Evolutionary conservation across 2,888 invertebrate species (phyloP).

Genomic region (Athripsodes cinereus): DNA sequence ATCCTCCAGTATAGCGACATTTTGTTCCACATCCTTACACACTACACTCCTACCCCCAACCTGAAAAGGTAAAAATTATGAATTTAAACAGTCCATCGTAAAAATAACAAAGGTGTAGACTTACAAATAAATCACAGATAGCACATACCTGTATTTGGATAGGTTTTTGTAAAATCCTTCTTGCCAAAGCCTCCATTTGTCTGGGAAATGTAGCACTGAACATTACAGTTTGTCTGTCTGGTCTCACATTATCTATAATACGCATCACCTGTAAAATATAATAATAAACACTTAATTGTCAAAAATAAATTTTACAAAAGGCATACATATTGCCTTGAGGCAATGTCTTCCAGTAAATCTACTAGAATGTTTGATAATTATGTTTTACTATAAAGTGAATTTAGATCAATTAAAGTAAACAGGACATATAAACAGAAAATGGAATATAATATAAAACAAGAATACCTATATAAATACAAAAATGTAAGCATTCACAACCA

Average conservation of each 20-base stretch:
- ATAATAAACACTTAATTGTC: background rate
- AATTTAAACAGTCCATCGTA: background rate
- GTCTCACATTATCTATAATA: conserved; percentile 94
- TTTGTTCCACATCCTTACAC: conserved; percentile 95
- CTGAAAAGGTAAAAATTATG: conserved; percentile 32
- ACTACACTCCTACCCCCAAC: conserved; percentile 96
- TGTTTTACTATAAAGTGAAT: too few species aligned
- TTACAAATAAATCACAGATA: background rate
- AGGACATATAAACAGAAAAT: too few species aligned
- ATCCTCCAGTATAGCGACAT: conserved; percentile 89
- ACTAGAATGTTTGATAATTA: too few species aligned
- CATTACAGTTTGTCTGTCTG: conserved; percentile 96
- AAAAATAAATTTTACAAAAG: background rate
- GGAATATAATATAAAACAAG: too few species aligned
- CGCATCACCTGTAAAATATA: conserved; percentile 69
- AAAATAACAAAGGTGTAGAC: too few species aligned
- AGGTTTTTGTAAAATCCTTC: conserved; percentile 88
- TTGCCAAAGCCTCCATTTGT: conserved; percentile 97
- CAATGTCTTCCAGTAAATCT: too few species aligned
- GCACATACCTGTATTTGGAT: conserved; percentile 77
- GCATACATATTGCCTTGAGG: too few species aligned
- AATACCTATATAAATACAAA: too few species aligned
- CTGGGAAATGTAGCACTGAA: conserved; percentile 99
- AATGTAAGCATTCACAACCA: too few species aligned
- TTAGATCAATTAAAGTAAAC: too few species aligned